A percentile compares a stretch with the other conserved stretches of the same genome.
These are phyloP conservation scores for Drymodes brunneopygia DNA, from an alignment of 2,113 vertebrate genomes.

Conservation along the genomic window DNA sequence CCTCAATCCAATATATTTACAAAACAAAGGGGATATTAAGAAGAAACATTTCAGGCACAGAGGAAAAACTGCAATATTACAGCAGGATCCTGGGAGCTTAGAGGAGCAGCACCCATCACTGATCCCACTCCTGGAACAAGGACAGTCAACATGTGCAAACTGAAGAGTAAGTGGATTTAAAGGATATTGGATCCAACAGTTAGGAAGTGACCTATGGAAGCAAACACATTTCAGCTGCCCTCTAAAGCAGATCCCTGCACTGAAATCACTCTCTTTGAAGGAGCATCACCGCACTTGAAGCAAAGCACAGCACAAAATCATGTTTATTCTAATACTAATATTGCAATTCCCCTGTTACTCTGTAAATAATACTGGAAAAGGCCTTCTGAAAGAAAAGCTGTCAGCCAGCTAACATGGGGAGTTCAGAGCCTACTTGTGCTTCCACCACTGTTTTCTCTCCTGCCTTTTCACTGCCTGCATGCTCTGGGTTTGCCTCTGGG, in stretches of 20 bases:
- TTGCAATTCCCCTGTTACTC: background rate
- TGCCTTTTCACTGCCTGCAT: background rate
- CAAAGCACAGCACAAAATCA: background rate
- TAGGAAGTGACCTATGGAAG: background rate
- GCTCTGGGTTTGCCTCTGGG: background rate
- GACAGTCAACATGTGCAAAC: fast-evolving
- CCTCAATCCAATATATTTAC: background rate
- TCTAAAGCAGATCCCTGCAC: background rate
- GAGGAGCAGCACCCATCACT: background rate
- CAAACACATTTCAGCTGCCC: background rate
- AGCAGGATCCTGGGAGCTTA: background rate
- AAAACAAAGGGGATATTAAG: background rate
- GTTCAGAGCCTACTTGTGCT: background rate
- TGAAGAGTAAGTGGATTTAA: background rate
- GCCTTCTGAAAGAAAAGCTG: background rate
- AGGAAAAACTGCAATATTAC: background rate
- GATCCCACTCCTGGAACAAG: background rate
- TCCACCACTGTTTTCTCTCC: background rate
- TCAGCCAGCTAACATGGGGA: background rate
- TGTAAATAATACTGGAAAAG: background rate
- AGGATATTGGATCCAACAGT: background rate
- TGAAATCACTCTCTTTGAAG: background rate
- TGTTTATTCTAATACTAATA: background rate
- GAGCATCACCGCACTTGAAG: background rate
- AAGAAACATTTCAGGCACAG: background rate